Base-by-base conservation (phyloP, 2,888 invertebrate genomes). In the Ennomos fuscantarius region DNA sequence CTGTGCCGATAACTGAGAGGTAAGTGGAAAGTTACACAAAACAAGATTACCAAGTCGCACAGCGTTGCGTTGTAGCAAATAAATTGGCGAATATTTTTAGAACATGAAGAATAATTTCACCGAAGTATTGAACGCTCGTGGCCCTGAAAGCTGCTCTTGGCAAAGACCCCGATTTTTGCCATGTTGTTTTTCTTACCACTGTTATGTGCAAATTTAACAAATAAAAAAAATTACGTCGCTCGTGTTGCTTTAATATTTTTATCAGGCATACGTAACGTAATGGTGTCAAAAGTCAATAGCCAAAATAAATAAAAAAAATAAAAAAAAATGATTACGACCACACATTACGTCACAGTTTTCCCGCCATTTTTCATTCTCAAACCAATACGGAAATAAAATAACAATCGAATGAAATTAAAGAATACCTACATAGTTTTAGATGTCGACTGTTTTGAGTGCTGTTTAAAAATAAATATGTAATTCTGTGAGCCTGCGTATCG, bases 1-100 rank as follows among this genome's bases (percentile, higher is more conserved):
- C 93, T 13, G 93, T 93, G 35, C 93, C 93, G 65, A 81, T 89
- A 65, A 93, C 93, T 52, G 93, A 93, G 84, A 94, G 94, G 94
- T 94, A 74, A 83, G 93, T 77, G 67, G 53, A 65, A 58, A 62
- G 60, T 66, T 66, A 65, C 65, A 50, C 70, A 60, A 71, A 70
- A 76, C 42, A 31, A 50, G 13, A 34, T 13, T 37, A 45, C 48
- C 34, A 44, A 51, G 41, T 60, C 42, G 66, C 60, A 56, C 49
- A 64, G 41, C 53, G 69, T 69, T 71, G 71, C 72, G 70, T 70
- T 72, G 62, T 67, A 59, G 72, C 72, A 62, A 72, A 72, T 73
- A 70, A 69, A 73, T 74, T 70, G 70, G 78, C 69, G 80, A 86
- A 88, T 89, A 89, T 89, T 89, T 91, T 87, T 91, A 89, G 89